Percentiles rank a stretch among this genome's conserved stretches.
Conservation (phyloP, 2,113 vertebrate species). For the Leptosomus discolor region DNA sequence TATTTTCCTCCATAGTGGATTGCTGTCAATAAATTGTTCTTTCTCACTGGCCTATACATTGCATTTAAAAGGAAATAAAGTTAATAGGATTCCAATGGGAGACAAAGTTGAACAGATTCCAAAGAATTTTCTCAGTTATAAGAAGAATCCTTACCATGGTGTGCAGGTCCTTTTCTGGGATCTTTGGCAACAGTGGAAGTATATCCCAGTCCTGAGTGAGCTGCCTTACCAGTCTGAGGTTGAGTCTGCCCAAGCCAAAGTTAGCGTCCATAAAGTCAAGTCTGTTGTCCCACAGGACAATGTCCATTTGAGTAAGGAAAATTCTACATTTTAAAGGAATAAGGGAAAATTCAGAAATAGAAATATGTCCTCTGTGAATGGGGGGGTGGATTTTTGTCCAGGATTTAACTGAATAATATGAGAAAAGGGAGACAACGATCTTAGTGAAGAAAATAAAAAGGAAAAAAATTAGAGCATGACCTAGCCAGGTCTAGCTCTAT, state of each 20-base stretch:
- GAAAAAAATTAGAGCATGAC: not conserved
- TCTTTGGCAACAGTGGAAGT: not conserved
- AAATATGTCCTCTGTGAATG: not conserved
- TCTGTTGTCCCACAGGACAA: not conserved
- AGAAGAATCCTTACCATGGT: not conserved
- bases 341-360: not conserved
- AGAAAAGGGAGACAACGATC: not conserved
- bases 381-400: not conserved
- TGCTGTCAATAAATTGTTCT: not conserved
- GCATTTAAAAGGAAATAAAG: not conserved
- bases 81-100: not conserved
- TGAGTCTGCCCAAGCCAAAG: not conserved
- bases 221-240: not conserved
- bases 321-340: not conserved
- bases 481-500: not conserved
- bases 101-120: not conserved
- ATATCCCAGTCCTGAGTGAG: not conserved
- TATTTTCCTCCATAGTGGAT: not conserved
- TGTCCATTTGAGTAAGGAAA: not conserved
- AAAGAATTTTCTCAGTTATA: not conserved
- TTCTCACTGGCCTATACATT: not conserved
- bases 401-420: not conserved
- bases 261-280: not conserved
- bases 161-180: not conserved
- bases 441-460: not conserved